Base-by-base conservation (phyloP, 2,888 invertebrate species). In the Eilema griseolum region DNA sequence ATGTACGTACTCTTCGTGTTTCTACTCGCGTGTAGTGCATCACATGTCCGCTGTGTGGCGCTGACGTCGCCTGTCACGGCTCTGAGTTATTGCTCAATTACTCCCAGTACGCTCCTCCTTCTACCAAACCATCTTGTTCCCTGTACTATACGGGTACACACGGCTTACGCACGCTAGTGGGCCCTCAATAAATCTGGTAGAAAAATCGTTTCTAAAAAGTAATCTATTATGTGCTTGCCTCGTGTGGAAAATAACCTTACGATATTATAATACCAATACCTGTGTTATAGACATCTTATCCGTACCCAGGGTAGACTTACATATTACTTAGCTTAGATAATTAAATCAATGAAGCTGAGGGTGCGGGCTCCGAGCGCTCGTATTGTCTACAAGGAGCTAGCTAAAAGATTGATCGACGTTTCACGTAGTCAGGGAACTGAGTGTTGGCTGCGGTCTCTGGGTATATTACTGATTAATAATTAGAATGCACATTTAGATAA, bases 41-140 rank as follows among this genome's bases (percentile, higher is more conserved):
- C 64, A 33, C 66, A 20, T 37, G 67, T 52, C 67, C 74, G 52
- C 68, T 59, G 67, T 68, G 33, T 16, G 78, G 72, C 69, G 74
- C 71, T 61, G 69, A 64, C 72, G 63, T 59, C 37, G 41, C 71
- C 66, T 71, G 61, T 67, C 65, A 20, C 61, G 33, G 33, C 41
- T 1, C 41, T 80, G 82, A 82, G 74, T 81, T 82, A 81, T 81
- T 46, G 80, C 80, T 80, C 80, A 81, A 82, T 81, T 81, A 81
- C 71, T 73, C 66, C 52, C 64, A 41, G 70, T 63, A 69, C 63
- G 52, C 65, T 31, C 66, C 24, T 56, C 31, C 61, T 66, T 28
- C 62, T 64, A 60, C 31, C 37, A n/a, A 52, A 24, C 60, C 60
- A 46, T 52, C 52, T 56, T 41, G 28, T 57, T 63, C 64, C 23